Evolutionary conservation across 1,140 invertebrate genomes (phyloP), one percentile per base, ranked within the genome.

Genomic region (Drosophila sucinea): DNA sequence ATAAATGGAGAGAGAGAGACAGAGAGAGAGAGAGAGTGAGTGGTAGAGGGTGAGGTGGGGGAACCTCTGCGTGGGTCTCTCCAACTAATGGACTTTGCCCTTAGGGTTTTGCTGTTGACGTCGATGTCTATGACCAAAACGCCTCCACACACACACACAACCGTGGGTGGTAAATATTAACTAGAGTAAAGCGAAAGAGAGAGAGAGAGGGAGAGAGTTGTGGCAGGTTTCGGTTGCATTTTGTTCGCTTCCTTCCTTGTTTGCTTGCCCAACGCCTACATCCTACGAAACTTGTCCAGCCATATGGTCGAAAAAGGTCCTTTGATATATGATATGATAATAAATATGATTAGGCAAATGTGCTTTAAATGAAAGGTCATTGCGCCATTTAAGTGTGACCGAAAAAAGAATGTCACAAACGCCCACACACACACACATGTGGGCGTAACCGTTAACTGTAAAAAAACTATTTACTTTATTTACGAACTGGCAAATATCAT

Each of bases 61-160:
- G 44, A n/a, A 11, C 4, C 33, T 40, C 60, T 69, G 78, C 77
- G 81, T 84, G 57, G 76, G 71, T 55, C 23, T 10, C 44, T 10
- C 23, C 60, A 47, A 56, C 76, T 67, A 79, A 82, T 79, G 72
- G 70, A 68, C 70, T 63, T 44, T 40, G 60, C 51, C 65, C 73
- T 27, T 23, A 58, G 29, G 64, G 60, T 33, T 58, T 58, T 58
- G 3, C 56, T 32, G 5, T 58, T 35, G 44, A 27, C 44, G 23
- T 51, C 44, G 44, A 38, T 38, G 17, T 25, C 44, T 27, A 7
- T 51, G 44, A 27, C 8, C 44, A 51, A 25, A 57, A 58, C 56
- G 56, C 56, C 56, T 17, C 56, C 8, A 17, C 17, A 33, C 11
- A 57, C 3, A 30, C 10, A 32, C 6, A 30, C 27, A 11, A 38